Base-by-base conservation (phyloP, 2,797 vertebrate species). In the Lagodon rhomboides region DNA sequence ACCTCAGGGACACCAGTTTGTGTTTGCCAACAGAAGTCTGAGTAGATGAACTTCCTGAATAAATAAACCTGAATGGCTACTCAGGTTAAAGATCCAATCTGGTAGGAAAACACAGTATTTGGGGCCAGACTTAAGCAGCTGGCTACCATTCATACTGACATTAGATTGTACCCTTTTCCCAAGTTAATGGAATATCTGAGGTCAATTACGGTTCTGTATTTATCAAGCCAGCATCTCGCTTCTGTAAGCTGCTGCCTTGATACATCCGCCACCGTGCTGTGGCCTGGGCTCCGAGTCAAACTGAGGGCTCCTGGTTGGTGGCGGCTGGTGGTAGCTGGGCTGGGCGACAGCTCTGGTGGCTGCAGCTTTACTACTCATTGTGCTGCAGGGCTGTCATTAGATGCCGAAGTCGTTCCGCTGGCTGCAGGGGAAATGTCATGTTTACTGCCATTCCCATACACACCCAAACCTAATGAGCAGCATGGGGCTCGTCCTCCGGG, bases 321-420 rank as follows among this genome's bases (percentile, higher is more conserved):
- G 86, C 60, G 49, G 73, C 71, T 87, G 73, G 64, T 80, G 79
- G 72, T 80, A 80, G 75, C 67, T 85, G 81, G 84, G 89, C 90
- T 77, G 75, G 90, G 89, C 75, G 66, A 90, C 85, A 89, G 86
- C 86, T 83, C 87, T 88, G 86, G 91, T 92, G 85, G 83, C 78
- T 85, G 86, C 73, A 78, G 84, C 86, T 94, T 93, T 91, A 93
- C 92, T 92, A 91, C 89, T 93, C 90, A 92, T 92, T 93, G 93
- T 93, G 92, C 75, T 84, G 81, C 85, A 96, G 93, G 92, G 89
- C 90, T 95, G 92, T 95, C 86, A 96, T 96, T 96, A 95, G 82
- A 90, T 87, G 77, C 86, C 73, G 60, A 58, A 90, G 90, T 86
- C 68, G 73, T 91, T 93, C 84, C 77, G 51, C 86, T 77, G 81